phyloP scores from a whole-genome alignment of 2,797 vertebrate species.

The Brachymystax lenok region DNA sequence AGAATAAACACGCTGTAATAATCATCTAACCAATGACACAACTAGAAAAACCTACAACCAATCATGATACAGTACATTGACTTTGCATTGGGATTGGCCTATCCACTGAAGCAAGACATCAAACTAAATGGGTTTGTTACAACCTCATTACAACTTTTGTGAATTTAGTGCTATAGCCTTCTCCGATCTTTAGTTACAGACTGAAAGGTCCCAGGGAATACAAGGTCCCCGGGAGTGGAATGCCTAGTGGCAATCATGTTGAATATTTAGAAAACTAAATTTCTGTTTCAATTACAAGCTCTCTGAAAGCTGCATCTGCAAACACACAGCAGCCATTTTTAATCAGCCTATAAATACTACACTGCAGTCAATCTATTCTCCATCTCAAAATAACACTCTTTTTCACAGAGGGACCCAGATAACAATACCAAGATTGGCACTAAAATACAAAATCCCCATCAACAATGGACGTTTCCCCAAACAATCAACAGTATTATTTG shows the following conservation, averaged over 20 bases:
- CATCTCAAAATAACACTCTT: slow-evolving; percentile 3
- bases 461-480: slow-evolving; percentile 9
- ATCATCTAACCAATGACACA: neutral
- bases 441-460: neutral
- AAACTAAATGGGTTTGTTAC: neutral
- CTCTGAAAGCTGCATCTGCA: neutral
- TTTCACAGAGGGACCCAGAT: slow-evolving; percentile 3
- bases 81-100: neutral
- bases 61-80: neutral
- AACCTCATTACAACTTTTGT: neutral
- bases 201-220: neutral
- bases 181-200: neutral
- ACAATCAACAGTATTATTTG: neutral
- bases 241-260: neutral
- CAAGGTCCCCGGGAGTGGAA: neutral
- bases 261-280: neutral
- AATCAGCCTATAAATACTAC: neutral
- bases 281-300: neutral
- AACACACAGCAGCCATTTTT: neutral
- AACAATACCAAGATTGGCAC: neutral
- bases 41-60: neutral
- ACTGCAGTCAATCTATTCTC: neutral
- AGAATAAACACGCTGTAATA: slow-evolving; percentile 20
- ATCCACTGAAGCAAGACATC: neutral
- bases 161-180: neutral